Evolutionary conservation across 2,797 vertebrate species (phyloP).

Genomic region (Gorsachius magnificus): DNA sequence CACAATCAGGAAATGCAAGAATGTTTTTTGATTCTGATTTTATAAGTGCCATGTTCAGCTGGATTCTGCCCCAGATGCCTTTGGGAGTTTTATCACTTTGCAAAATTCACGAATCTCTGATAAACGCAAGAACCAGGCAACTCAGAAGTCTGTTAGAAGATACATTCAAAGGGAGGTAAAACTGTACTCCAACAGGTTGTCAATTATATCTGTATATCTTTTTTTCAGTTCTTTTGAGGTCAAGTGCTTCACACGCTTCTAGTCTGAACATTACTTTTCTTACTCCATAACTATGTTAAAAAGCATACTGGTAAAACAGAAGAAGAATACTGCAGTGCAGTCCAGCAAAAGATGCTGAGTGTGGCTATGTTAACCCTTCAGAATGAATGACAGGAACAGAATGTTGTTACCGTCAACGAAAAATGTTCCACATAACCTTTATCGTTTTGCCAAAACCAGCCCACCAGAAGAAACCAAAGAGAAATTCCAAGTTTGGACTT

Average conservation of each 20-base stretch:
- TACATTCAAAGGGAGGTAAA: neutral
- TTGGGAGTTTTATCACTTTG: neutral
- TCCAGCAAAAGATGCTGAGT: neutral
- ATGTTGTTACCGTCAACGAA: neutral
- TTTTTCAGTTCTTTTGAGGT: neutral
- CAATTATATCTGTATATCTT: neutral
- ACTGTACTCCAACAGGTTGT: neutral
- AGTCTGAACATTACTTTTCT: neutral
- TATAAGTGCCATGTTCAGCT: neutral
- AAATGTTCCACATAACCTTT: neutral
- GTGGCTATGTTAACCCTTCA: neutral
- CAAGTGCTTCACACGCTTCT: neutral
- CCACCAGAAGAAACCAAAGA: slow-evolving; percentile 20
- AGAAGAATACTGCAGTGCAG: neutral
- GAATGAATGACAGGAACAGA: neutral
- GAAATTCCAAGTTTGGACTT: neutral
- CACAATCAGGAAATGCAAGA: neutral
- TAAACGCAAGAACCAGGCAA: neutral
- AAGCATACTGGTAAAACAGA: neutral
- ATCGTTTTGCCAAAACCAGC: neutral
- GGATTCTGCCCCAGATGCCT: neutral
- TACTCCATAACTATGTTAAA: neutral
- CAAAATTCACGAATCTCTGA: neutral
- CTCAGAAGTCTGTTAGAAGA: neutral
- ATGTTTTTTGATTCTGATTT: neutral